Percentiles rank a stretch among this genome's conserved stretches.
phyloP scores from a whole-genome alignment of 2,797 vertebrate genomes.

The Anolis apletophallus region DNA sequence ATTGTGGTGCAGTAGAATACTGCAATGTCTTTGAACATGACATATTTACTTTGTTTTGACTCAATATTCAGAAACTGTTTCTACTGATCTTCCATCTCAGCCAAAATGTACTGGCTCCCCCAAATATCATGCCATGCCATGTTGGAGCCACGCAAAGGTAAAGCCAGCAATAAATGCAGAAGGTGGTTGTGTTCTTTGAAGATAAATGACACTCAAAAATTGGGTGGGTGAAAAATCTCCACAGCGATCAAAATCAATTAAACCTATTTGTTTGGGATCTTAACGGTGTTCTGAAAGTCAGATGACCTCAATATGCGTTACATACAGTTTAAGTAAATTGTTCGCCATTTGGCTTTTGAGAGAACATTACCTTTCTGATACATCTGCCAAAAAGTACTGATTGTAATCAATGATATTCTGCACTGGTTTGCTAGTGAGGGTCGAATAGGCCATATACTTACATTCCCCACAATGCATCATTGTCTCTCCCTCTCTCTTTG shows the following conservation, averaged over 20 bases:
- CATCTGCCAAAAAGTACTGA: background rate
- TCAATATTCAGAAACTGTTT: conserved; percentile 77
- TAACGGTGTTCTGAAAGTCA: conserved; percentile 42
- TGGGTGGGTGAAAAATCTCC: background rate
- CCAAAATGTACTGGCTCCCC: conserved; percentile 74
- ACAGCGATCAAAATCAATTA: conserved; percentile 32
- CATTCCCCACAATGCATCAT: conserved; percentile 68
- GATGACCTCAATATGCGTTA: conserved; percentile 21
- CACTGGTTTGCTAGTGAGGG: background rate
- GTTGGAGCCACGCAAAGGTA: conserved; percentile 64
- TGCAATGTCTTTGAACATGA: conserved; percentile 77
- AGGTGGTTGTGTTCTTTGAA: conserved; percentile 44
- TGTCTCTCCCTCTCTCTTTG: conserved; percentile 35
- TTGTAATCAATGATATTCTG: conserved; percentile 31
- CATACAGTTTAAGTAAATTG: conserved; percentile 45
- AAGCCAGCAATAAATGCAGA: conserved; percentile 62
- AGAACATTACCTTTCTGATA: background rate
- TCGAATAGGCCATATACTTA: conserved; percentile 54
- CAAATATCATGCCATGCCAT: conserved; percentile 72
- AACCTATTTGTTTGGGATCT: conserved; percentile 2
- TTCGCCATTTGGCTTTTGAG: conserved; percentile 46
- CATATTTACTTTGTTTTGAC: conserved; percentile 81
- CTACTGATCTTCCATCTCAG: conserved; percentile 78
- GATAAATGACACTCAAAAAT: background rate
- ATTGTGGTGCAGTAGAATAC: conserved; percentile 71